phyloP scores from a whole-genome alignment of 2,888 invertebrate genomes.

The Parapristionchus giblindavisi region DNA sequence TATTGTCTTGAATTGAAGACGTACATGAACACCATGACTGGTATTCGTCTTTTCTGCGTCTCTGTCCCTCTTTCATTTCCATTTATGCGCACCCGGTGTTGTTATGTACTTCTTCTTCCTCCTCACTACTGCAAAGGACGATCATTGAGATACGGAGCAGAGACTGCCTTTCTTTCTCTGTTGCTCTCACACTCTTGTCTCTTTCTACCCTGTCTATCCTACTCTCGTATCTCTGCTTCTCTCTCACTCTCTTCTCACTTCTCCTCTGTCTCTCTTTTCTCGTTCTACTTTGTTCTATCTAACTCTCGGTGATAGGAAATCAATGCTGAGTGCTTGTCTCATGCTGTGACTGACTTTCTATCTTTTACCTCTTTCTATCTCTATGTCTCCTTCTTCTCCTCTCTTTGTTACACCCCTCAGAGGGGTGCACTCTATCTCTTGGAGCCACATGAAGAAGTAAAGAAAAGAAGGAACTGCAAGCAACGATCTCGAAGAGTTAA shows the following conservation, averaged over 20 bases:
- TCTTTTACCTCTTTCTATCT: constrained; percentile 37
- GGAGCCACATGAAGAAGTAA: too few relatives aligned
- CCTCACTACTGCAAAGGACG: too few relatives aligned
- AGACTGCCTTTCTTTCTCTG: too few relatives aligned
- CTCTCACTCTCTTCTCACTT: constrained; percentile 5
- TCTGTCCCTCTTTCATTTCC: too few relatives aligned
- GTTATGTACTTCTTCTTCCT: too few relatives aligned
- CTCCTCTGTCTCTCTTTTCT: background rate
- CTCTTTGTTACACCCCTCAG: constrained; percentile 24
- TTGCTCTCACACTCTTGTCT: background rate
- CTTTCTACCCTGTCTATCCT: background rate
- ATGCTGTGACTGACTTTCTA: constrained; percentile 10
- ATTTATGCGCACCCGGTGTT: too few relatives aligned
- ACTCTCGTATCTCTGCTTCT: background rate
- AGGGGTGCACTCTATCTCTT: background rate
- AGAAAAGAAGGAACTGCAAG: background rate
- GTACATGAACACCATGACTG: too few relatives aligned
- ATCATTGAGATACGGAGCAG: too few relatives aligned
- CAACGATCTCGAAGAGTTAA: background rate
- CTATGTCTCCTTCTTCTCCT: constrained; percentile 34
- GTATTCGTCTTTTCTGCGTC: too few relatives aligned
- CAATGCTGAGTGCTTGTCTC: background rate
- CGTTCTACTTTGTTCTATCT: background rate
- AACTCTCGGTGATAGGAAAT: background rate
- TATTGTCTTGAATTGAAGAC: too few relatives aligned